Evolutionary conservation across 2,113 vertebrate genomes (phyloP).

Genomic region (Phylloscopus trochilus): DNA sequence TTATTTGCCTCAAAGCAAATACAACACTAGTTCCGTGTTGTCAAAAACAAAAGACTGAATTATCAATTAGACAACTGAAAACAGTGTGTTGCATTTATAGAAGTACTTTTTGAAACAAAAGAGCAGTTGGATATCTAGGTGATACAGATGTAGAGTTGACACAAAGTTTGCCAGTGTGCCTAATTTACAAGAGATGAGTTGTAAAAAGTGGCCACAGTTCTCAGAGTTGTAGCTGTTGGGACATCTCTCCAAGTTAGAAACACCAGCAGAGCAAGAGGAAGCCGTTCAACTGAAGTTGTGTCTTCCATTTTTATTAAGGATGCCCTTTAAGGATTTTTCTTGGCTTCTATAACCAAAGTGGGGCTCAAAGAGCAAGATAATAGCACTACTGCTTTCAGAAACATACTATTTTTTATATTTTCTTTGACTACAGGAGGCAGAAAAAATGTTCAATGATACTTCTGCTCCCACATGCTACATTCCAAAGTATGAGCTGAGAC

Average conservation of each 20-base stretch:
- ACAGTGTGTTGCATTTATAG: background rate
- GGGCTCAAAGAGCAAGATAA: background rate
- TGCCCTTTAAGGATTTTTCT: background rate
- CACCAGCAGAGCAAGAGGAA: background rate
- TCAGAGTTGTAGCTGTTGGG: background rate
- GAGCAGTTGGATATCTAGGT: background rate
- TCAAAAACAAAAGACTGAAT: background rate
- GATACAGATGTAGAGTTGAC: background rate
- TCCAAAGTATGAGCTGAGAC: background rate
- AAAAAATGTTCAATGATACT: background rate
- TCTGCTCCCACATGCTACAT: background rate
- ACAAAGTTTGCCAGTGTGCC: background rate
- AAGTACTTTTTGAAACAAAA: background rate
- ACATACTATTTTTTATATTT: background rate
- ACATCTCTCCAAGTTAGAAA: background rate
- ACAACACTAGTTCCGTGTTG: background rate
- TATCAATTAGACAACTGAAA: background rate
- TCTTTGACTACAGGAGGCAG: background rate
- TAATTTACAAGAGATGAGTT: background rate
- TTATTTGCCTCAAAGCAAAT: background rate
- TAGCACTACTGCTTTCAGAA: background rate
- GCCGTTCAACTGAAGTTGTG: background rate
- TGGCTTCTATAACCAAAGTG: background rate
- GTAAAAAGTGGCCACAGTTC: rapidly evolving
- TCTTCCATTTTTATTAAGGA: background rate